Conservation (phyloP, 2,888 invertebrate species). For the Plebejus argus region DNA sequence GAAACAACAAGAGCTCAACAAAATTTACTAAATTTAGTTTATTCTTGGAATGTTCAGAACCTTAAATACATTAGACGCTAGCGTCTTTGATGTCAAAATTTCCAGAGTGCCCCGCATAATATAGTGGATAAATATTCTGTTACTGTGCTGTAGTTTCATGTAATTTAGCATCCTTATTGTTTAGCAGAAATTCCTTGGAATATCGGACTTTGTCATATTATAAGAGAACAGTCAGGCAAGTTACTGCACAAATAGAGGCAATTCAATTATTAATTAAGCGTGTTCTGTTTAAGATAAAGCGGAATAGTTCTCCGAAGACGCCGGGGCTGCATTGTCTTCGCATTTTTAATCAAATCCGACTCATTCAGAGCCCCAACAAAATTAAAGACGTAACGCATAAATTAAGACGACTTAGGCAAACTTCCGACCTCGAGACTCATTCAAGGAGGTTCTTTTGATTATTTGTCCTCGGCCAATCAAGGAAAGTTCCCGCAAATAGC, state of each 20-base stretch:
- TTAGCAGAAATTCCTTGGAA: background rate
- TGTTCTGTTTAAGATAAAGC: constrained; percentile 47
- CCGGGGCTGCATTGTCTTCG: constrained; percentile 58
- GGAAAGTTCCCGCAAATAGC: constrained; percentile 15
- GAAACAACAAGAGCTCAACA: background rate
- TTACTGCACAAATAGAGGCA: constrained; percentile 20
- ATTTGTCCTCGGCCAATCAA: constrained; percentile 49
- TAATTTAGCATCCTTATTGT: background rate
- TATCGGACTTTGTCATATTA: background rate
- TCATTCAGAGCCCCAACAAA: constrained; percentile 54
- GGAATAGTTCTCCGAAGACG: constrained; percentile 46
- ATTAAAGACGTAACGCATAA: constrained; percentile 73
- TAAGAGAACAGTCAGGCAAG: background rate
- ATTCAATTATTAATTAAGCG: constrained; percentile 37
- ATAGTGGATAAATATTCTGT: constrained; percentile 20
- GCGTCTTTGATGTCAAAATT: constrained; percentile 68
- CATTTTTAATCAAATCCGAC: constrained; percentile 68
- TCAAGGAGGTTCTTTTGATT: constrained; percentile 67
- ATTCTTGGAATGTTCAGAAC: constrained; percentile 26
- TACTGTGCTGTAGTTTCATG: constrained; percentile 24
- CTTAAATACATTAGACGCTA: constrained; percentile 44
- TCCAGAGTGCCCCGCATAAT: constrained; percentile 59
- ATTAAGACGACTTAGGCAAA: constrained; percentile 68
- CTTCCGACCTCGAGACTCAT: constrained; percentile 61
- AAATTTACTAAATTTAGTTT: constrained; percentile 19